A percentile compares a stretch with the other conserved stretches of the same genome.
phyloP scores from a whole-genome alignment of 1,140 invertebrate species.

The Macrobrachium rosenbergii region DNA sequence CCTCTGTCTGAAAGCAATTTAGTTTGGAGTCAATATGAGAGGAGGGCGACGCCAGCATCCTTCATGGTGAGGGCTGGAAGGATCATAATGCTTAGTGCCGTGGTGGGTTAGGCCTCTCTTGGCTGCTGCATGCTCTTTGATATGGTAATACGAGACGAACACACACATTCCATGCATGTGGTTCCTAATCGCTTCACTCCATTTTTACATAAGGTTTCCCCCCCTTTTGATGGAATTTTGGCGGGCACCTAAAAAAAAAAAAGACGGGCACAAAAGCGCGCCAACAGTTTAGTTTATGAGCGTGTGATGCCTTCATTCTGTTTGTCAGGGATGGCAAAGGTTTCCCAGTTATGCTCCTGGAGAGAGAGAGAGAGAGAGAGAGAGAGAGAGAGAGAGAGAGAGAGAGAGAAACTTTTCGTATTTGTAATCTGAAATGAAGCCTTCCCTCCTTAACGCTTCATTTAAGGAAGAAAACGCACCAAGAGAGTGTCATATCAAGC shows the following conservation, averaged over 20 bases:
- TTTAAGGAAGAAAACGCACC: too few relatives aligned
- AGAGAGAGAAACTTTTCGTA: too few relatives aligned
- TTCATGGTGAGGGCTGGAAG: neutral
- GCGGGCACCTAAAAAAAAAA: constrained; percentile 36
- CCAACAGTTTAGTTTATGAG: constrained; percentile 42
- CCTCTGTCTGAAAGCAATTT: constrained; percentile 61
- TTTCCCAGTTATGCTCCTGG: neutral
- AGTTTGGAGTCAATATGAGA: constrained; percentile 51
- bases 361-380: neutral
- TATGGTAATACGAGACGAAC: constrained; percentile 56
- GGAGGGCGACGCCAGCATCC: neutral
- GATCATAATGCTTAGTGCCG: constrained; percentile 26
- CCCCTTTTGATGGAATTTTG: constrained; percentile 48
- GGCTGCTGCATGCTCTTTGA: constrained; percentile 39
- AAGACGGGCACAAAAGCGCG: constrained; percentile 29
- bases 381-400: neutral
- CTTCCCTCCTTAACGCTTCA: too few relatives aligned
- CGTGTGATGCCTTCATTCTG: constrained; percentile 36
- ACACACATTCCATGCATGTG: constrained; percentile 60
- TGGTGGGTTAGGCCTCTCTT: constrained; percentile 16
- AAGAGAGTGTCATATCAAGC: too few relatives aligned
- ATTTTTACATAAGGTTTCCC: constrained; percentile 60
- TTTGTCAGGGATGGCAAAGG: constrained; percentile 23
- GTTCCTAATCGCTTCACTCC: constrained; percentile 60
- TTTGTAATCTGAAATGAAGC: too few relatives aligned